These are phyloP conservation scores for Aromia moschata DNA, from an alignment of 2,888 invertebrate species.

Conservation along the genomic window DNA sequence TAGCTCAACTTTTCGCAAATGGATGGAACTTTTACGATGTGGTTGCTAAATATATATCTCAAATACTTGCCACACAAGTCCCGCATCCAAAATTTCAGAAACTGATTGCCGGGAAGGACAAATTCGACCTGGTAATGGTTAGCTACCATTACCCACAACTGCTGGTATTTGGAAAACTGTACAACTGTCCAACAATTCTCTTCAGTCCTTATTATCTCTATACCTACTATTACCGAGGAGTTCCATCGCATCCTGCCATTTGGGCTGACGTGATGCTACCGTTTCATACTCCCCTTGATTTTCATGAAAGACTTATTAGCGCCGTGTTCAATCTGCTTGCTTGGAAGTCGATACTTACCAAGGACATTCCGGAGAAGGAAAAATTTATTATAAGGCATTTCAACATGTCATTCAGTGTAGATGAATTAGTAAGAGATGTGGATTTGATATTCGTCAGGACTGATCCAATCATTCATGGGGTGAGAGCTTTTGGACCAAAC, in stretches of 20 bases:
- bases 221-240: background rate
- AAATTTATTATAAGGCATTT: constrained; percentile 8
- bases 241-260: constrained; percentile 32
- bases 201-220: background rate
- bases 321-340: too few species aligned
- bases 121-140: background rate
- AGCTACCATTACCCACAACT: background rate
- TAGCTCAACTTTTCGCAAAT: too few species aligned
- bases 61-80: background rate
- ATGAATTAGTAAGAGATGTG: constrained; percentile 23
- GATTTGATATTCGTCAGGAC: constrained; percentile 51
- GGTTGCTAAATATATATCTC: background rate
- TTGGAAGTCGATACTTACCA: too few species aligned
- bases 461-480: constrained; percentile 47
- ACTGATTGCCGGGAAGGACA: background rate
- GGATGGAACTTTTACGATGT: too few species aligned
- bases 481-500: constrained; percentile 48
- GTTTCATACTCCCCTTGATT: constrained; percentile 49
- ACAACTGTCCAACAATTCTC: background rate
- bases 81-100: background rate
- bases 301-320: constrained; percentile 51
- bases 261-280: constrained; percentile 39
- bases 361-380: background rate
- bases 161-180: background rate
- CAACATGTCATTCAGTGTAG: constrained; percentile 29